These are phyloP conservation scores for Eristalis pertinax DNA, from an alignment of 2,888 invertebrate species.

Conservation along the genomic window DNA sequence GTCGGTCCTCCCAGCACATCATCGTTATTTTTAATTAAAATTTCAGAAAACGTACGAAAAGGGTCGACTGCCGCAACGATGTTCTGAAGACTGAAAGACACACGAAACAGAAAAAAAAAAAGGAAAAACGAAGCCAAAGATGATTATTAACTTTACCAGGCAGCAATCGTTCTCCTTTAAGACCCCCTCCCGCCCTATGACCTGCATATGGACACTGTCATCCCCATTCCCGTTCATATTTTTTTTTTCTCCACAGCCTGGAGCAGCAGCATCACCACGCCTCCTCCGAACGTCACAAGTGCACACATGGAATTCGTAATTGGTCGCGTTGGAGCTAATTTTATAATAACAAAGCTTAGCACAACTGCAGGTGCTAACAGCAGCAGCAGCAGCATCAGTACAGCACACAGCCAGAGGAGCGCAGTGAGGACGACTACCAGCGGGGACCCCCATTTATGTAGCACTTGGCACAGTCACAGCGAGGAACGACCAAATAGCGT, in stretches of 20 bases:
- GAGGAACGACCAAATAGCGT: conserved; percentile 10
- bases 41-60: conserved; percentile 30
- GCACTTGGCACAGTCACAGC: too few relatives aligned
- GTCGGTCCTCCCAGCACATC: conserved; percentile 16
- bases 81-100: conserved; percentile 13
- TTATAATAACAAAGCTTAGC: conserved; percentile 68
- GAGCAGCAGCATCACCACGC: not conserved
- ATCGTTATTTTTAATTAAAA: conserved; percentile 60
- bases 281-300: conserved; percentile 33
- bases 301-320: conserved; percentile 62
- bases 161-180: not conserved
- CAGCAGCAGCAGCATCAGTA: conserved; percentile 14
- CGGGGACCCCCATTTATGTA: too few relatives aligned
- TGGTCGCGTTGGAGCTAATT: conserved; percentile 61
- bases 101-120: not conserved
- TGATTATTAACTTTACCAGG: conserved; percentile 37
- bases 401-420: not conserved
- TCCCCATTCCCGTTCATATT: not conserved
- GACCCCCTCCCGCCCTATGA: conserved; percentile 22
- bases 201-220: conserved; percentile 49
- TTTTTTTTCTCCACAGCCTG: not conserved
- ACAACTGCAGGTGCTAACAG: conserved; percentile 52
- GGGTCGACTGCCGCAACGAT: conserved; percentile 18
- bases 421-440: conserved; percentile 6
- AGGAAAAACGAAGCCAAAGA: not conserved